A percentile compares a stretch with the other conserved stretches of the same genome.
phyloP scores from a whole-genome alignment of 2,888 invertebrate genomes.

The Harpalus rubripes region DNA sequence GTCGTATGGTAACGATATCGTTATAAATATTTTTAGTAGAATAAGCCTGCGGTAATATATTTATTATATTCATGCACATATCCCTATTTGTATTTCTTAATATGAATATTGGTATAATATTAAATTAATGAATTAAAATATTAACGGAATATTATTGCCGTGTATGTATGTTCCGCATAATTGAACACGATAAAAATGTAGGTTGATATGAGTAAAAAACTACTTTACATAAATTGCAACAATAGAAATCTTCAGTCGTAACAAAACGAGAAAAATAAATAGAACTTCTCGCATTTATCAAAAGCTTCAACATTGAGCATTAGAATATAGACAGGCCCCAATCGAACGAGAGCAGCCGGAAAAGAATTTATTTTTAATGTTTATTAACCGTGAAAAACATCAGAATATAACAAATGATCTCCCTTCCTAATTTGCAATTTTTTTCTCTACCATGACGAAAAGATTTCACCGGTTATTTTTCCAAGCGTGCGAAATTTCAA shows the following conservation, averaged over 20 bases:
- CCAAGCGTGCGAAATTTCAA: conserved; percentile 71
- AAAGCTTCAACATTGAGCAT: conserved; percentile 5
- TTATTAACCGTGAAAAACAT: conserved; percentile 69
- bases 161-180: conserved; percentile 12
- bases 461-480: conserved; percentile 69
- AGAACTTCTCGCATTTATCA: conserved; percentile 59
- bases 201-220: conserved; percentile 15
- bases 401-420: conserved; percentile 71
- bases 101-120: too few species aligned
- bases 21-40: too few species aligned
- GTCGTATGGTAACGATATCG: too few species aligned
- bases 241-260: conserved; percentile 42
- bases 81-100: too few species aligned
- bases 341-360: conserved; percentile 63
- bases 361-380: conserved; percentile 67
- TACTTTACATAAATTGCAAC: background rate
- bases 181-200: conserved; percentile 9
- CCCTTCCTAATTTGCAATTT: conserved; percentile 71
- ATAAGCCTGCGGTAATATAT: too few species aligned
- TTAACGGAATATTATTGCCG: background rate
- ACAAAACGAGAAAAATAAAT: conserved; percentile 54
- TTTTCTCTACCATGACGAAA: conserved; percentile 69
- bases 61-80: too few species aligned
- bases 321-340: conserved; percentile 40
- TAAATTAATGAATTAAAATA: background rate